Evolutionary conservation across 2,797 vertebrate species (phyloP).

Genomic region (Rhinichthys osculus): DNA sequence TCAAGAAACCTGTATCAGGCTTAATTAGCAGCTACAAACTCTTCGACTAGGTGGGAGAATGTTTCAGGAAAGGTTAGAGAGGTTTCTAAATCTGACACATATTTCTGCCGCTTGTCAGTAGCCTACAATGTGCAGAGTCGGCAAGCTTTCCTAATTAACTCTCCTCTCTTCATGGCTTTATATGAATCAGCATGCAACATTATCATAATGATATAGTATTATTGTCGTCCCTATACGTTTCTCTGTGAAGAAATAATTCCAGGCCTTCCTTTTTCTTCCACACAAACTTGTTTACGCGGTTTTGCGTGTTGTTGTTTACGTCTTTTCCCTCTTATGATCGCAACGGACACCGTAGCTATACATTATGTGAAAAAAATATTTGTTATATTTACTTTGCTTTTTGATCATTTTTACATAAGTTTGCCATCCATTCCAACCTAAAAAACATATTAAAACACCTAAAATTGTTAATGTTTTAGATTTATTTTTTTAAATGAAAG

Average conservation of each 20-base stretch:
- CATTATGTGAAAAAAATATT: neutral
- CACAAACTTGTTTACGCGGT: neutral
- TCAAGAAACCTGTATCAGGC: conserved; percentile 66
- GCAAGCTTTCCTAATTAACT: conserved; percentile 79
- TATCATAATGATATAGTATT: conserved; percentile 73
- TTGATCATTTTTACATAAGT: too few species aligned
- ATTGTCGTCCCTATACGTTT: conserved; percentile 69
- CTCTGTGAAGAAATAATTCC: conserved; percentile 54
- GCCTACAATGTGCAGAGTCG: conserved; percentile 74
- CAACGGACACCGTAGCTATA: neutral
- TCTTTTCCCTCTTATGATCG: neutral
- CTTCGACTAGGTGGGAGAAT: conserved; percentile 69
- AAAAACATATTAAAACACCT: neutral
- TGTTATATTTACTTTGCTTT: neutral
- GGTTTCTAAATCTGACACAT: conserved; percentile 75
- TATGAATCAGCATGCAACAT: conserved; percentile 75
- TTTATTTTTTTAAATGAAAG: neutral
- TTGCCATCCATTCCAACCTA: neutral
- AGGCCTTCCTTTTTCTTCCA: neutral
- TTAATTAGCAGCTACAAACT: conserved; percentile 78
- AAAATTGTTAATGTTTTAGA: too few species aligned
- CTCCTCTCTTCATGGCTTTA: conserved; percentile 63
- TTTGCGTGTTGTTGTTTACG: neutral
- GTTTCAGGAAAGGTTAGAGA: conserved; percentile 77
- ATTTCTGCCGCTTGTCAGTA: conserved; percentile 75